These are phyloP conservation scores for Equus przewalskii DNA, from an alignment of 2,113 vertebrate genomes.

Conservation along the genomic window DNA sequence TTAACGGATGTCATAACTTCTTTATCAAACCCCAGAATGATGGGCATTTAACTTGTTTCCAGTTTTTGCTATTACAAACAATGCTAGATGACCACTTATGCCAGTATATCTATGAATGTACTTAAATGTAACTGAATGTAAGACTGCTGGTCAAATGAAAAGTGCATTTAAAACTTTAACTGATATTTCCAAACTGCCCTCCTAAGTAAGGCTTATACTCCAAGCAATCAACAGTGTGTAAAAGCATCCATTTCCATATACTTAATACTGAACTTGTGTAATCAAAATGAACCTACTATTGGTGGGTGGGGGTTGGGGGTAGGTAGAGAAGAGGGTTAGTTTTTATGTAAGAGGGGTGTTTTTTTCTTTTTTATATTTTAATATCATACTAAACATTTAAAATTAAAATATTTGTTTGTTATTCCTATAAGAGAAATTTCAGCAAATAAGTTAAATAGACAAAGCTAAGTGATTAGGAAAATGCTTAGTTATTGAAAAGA, in stretches of 20 bases:
- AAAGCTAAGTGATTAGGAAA: slow-evolving; percentile 23
- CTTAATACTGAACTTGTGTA: neutral
- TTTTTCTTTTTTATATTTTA: neutral
- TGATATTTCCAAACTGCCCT: neutral
- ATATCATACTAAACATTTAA: neutral
- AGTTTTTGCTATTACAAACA: slow-evolving; percentile 16
- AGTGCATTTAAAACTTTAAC: slow-evolving; percentile 26
- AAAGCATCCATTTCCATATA: neutral
- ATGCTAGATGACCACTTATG: neutral
- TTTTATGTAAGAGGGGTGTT: neutral
- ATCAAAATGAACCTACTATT: neutral
- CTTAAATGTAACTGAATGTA: slow-evolving; percentile 11
- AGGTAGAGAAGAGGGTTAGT: neutral
- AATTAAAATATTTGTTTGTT: slow-evolving; percentile 35
- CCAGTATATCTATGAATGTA: neutral
- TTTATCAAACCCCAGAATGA: neutral
- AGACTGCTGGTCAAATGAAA: slow-evolving; percentile 40
- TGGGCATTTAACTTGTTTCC: neutral
- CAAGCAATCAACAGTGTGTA: neutral
- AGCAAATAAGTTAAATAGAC: neutral
- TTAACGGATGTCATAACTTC: slow-evolving; percentile 6
- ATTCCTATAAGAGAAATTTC: slow-evolving; percentile 11
- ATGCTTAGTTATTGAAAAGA: neutral
- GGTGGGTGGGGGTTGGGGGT: too few species aligned
- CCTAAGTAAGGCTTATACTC: neutral